Evolutionary conservation across 2,113 vertebrate genomes (phyloP).

Genomic region (Arenaria interpres): DNA sequence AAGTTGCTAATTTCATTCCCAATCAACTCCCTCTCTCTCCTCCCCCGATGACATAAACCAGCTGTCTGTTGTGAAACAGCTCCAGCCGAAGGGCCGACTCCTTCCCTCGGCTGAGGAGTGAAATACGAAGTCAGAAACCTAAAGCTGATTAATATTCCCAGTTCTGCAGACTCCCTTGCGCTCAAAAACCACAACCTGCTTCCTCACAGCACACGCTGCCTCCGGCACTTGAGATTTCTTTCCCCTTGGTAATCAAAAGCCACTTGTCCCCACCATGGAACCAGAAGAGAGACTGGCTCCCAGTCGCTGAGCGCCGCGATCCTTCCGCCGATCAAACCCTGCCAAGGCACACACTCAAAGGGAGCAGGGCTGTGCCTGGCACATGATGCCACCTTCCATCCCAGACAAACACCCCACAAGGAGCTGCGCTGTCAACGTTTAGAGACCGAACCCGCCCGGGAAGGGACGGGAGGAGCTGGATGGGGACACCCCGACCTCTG

Average conservation of each 20-base stretch:
- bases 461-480: background rate
- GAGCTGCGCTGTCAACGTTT: rapidly evolving
- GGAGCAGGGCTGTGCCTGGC: background rate
- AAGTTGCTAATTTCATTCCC: background rate
- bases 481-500: background rate
- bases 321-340: background rate
- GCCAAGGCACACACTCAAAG: rapidly evolving
- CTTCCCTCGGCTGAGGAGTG: background rate
- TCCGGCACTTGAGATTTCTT: background rate
- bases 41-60: background rate
- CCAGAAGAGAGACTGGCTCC: background rate
- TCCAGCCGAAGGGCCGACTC: background rate
- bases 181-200: background rate
- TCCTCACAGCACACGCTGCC: rapidly evolving
- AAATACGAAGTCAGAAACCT: rapidly evolving
- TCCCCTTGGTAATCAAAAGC: rapidly evolving
- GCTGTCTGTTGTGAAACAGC: background rate
- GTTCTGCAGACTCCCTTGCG: rapidly evolving
- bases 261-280: rapidly evolving
- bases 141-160: background rate
- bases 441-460: rapidly evolving
- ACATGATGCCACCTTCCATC: background rate
- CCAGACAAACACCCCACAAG: too few species aligned
- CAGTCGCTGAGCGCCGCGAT: background rate
- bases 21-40: background rate